These are phyloP conservation scores for Amblyjoppa proteus DNA, from an alignment of 2,888 invertebrate genomes.

Conservation along the genomic window DNA sequence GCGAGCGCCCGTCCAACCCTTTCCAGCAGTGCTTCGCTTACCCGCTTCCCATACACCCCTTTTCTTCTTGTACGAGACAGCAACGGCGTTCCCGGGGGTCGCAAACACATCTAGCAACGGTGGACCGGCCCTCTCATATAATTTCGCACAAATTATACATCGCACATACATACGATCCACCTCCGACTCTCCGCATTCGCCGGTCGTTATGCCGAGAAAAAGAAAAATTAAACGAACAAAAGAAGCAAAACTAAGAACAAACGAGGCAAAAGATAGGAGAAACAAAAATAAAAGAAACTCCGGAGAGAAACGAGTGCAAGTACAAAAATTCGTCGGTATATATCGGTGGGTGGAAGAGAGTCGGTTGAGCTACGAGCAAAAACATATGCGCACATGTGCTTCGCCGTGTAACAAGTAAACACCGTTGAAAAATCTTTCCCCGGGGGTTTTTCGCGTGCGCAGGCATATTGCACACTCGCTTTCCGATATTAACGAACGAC, in stretches of 20 bases:
- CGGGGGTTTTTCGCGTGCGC: conserved; percentile 38
- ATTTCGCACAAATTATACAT: conserved; percentile 66
- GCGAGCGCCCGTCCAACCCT: conserved; percentile 53
- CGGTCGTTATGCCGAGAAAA: not conserved
- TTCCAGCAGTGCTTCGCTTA: conserved; percentile 52
- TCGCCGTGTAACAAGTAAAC: not conserved
- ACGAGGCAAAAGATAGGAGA: conserved; percentile 42
- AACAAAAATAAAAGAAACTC: conserved; percentile 11
- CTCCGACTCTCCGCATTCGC: conserved; percentile 29
- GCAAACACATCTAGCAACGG: conserved; percentile 35
- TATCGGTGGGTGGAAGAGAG: conserved; percentile 16
- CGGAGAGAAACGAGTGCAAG: conserved; percentile 44
- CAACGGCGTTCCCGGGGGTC: conserved; percentile 54
- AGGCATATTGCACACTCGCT: conserved; percentile 16
- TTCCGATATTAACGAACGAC: conserved; percentile 42
- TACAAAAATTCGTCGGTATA: conserved; percentile 44
- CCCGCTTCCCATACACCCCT: conserved; percentile 41
- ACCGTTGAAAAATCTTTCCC: conserved; percentile 38
- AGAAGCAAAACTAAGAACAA: conserved; percentile 29
- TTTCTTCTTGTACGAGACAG: conserved; percentile 59
- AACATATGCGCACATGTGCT: not conserved
- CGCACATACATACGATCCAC: conserved; percentile 42
- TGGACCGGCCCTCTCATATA: conserved; percentile 49
- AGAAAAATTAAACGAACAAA: conserved; percentile 22
- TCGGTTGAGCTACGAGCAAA: not conserved